A percentile compares a stretch with the other conserved stretches of the same genome.
These are phyloP conservation scores for Bovichtus diacanthus DNA, from an alignment of 2,797 vertebrate species.

Conservation along the genomic window DNA sequence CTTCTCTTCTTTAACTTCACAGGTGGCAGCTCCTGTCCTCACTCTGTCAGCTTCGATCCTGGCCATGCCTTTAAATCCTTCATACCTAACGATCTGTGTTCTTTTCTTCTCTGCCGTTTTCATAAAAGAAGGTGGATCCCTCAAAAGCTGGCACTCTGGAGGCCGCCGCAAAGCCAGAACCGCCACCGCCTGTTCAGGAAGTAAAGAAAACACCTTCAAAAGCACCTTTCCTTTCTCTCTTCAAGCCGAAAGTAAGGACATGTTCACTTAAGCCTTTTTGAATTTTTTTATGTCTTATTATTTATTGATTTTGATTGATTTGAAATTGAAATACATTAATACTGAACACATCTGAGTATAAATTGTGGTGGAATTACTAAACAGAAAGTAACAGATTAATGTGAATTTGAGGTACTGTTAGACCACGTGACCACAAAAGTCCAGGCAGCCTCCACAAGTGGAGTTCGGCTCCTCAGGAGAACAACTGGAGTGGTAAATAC, in stretches of 20 bases:
- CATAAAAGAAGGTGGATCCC: slow-evolving; percentile 79
- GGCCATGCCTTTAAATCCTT: not conserved
- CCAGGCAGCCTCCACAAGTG: slow-evolving; percentile 76
- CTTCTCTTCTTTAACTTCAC: slow-evolving; percentile 55
- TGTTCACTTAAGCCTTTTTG: not conserved
- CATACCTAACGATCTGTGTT: slow-evolving; percentile 27
- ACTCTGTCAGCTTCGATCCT: slow-evolving; percentile 30
- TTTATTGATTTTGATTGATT: too few relatives aligned
- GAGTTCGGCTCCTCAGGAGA: slow-evolving; percentile 78
- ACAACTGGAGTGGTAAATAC: slow-evolving; percentile 80
- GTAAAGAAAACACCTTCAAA: slow-evolving; percentile 84
- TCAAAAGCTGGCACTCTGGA: slow-evolving; percentile 84
- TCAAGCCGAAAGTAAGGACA: slow-evolving; percentile 92
- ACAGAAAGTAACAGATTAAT: slow-evolving; percentile 73
- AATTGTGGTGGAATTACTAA: slow-evolving; percentile 16
- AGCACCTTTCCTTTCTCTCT: slow-evolving; percentile 84
- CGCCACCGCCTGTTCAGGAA: slow-evolving; percentile 74
- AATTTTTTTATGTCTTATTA: too few relatives aligned
- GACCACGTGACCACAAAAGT: slow-evolving; percentile 79
- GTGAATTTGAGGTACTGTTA: slow-evolving; percentile 84
- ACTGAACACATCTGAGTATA: slow-evolving; percentile 18
- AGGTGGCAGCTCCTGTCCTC: slow-evolving; percentile 55
- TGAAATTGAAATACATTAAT: too few relatives aligned
- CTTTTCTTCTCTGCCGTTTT: slow-evolving; percentile 38
- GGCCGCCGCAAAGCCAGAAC: slow-evolving; percentile 78